Percentiles rank a stretch among this genome's conserved stretches.
Evolutionary conservation across 2,113 vertebrate genomes (phyloP).

Genomic region (Myrmecobius fasciatus): DNA sequence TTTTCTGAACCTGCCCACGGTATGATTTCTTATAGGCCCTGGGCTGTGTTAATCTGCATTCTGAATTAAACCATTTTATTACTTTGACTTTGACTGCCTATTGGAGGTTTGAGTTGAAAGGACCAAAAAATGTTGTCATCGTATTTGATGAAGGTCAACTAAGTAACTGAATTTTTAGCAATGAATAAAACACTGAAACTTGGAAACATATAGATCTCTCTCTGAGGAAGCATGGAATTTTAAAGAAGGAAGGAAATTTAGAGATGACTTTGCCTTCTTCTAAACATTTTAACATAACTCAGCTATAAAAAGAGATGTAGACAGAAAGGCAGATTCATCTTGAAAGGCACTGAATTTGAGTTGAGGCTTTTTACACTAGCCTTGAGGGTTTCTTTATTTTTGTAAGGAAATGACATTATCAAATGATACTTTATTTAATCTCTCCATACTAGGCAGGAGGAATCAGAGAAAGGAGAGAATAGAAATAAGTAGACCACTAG

Average conservation of each 20-base stretch:
- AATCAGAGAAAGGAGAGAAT: not conserved
- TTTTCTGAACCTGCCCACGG: conserved; percentile 73
- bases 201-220: conserved; percentile 45
- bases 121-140: conserved; percentile 25
- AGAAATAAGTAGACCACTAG: not conserved
- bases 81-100: conserved; percentile 64
- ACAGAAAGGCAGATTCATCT: not conserved
- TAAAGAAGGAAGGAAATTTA: conserved; percentile 15
- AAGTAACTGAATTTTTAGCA: not conserved
- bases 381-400: not conserved
- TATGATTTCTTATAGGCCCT: conserved; percentile 71
- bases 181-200: conserved; percentile 25
- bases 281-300: not conserved
- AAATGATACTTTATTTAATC: not conserved
- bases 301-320: not conserved
- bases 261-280: not conserved
- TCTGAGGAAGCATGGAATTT: conserved; percentile 67
- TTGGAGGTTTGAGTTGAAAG: conserved; percentile 46
- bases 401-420: not conserved
- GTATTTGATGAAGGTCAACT: not conserved
- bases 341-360: not conserved
- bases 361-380: not conserved
- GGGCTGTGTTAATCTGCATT: conserved; percentile 67
- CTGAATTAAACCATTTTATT: conserved; percentile 71
- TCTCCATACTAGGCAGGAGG: not conserved